Conservation (phyloP, 2,888 invertebrate species). For the Chrysotoxum bicinctum region DNA sequence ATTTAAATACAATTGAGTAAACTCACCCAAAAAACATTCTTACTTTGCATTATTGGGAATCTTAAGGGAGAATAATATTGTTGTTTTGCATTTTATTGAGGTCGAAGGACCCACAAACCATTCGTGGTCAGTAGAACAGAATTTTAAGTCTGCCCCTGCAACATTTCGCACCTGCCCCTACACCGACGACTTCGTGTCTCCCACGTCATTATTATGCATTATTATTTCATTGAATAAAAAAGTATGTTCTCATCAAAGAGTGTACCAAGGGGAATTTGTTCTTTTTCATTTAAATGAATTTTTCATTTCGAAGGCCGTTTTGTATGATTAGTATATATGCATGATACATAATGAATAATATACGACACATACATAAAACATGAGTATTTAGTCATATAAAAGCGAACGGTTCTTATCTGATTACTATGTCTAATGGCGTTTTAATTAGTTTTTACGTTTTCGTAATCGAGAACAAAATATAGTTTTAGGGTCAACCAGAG, state of each 20-base stretch:
- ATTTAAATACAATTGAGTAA: constrained; percentile 25
- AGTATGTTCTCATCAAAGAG: constrained; percentile 3
- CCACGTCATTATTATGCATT: constrained; percentile 47
- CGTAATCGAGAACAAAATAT: constrained; percentile 59
- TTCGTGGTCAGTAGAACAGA: constrained; percentile 36
- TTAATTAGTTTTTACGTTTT: constrained; percentile 63
- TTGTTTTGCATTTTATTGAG: constrained; percentile 53
- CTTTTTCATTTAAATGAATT: constrained; percentile 46
- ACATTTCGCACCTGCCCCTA: constrained; percentile 60
- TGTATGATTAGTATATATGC: constrained; percentile 9
- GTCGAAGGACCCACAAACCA: constrained; percentile 59
- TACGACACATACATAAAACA: background rate
- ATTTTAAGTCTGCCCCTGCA: constrained; percentile 28
- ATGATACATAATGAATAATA: background rate
- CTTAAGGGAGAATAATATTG: background rate
- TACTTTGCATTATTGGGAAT: background rate
- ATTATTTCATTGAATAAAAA: constrained; percentile 24
- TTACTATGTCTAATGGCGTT: constrained; percentile 61
- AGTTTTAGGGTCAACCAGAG: constrained; percentile 24
- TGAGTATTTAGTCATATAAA: background rate
- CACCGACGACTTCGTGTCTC: constrained; percentile 32
- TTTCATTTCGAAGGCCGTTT: constrained; percentile 37
- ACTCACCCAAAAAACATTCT: constrained; percentile 3
- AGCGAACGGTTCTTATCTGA: constrained; percentile 50
- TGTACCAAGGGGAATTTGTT: constrained; percentile 48